Evolutionary conservation across 2,797 vertebrate species (phyloP), one percentile per base, ranked within the genome.

Genomic region (Columba guinea): DNA sequence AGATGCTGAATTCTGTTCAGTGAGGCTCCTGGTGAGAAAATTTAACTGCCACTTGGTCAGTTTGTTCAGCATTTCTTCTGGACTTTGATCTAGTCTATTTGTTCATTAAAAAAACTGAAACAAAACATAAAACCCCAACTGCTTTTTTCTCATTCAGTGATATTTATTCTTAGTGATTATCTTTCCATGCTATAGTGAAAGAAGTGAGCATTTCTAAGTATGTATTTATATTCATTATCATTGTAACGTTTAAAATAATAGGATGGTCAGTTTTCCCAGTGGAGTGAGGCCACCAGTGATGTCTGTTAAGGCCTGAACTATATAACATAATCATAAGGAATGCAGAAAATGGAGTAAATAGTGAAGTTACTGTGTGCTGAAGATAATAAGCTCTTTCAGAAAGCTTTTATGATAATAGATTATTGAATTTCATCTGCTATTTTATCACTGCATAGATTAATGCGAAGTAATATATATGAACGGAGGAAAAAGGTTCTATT

Each of bases 361-460:
- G 14, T 84, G 71, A 94, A 49, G 34, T 53, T 44, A 34, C 5
- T 39, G 51, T 56, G 37, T 76, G 70, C 48, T 81, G 63, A 82
- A 90, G 41, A 62, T 52, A 48, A 9, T 53, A 77, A 84, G 28
- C 59, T 84, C 19, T 84, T 90, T 63, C 28, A 76, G 39, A 84
- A 90, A 86, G 77, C 83, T 90, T 82, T 96, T 79, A 77, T 89
- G 64, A 39, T 95, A 95, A 84, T 82, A 95, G 88, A 79, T 84
- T 37, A 90, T 95, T 79, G 77, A 89, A 95, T 93, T 95, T 95
- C 23, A 67, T 79, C 77, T 89, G 12, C 70, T 55, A 1, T 84
- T 95, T 93, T 90, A 93, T 93, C 41, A 55, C 67, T 59, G 7
- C 70, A 26, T 75, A 78, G 69, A 81, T 94, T 94, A 86, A 88